Percentiles rank a stretch among this genome's conserved stretches.
Evolutionary conservation across 2,888 invertebrate species (phyloP).

Genomic region (Phengaris arion): DNA sequence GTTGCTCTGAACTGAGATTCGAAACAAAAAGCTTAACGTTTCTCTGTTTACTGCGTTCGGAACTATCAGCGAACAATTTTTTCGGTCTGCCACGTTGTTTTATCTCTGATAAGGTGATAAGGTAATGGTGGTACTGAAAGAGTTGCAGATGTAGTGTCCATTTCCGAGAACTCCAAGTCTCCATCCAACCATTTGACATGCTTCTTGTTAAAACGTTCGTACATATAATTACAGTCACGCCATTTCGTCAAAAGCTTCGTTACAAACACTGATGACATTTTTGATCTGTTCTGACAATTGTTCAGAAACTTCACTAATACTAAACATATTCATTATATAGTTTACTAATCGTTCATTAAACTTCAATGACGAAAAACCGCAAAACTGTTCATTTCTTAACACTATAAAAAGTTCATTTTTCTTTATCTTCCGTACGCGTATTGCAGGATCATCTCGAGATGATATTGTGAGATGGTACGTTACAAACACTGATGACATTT

Average conservation of each 20-base stretch:
- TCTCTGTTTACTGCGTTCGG: background rate
- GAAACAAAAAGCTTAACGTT: constrained; percentile 7
- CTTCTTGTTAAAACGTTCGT: background rate
- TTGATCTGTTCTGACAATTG: background rate
- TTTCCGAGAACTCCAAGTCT: background rate
- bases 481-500: constrained; percentile 1
- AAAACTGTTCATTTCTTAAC: background rate
- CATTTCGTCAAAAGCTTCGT: background rate
- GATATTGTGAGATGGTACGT: no score
- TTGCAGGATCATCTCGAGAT: no score
- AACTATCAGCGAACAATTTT: background rate
- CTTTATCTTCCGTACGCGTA: background rate
- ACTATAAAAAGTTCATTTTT: background rate
- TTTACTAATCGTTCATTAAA: background rate
- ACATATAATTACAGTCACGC: background rate
- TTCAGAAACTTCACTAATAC: background rate
- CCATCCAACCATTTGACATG: background rate
- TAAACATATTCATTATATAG: background rate
- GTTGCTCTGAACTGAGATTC: background rate
- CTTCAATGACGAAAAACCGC: background rate
- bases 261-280: constrained; percentile 1
- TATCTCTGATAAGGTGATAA: background rate
- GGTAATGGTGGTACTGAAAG: background rate
- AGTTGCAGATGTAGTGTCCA: background rate
- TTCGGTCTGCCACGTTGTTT: background rate